These are phyloP conservation scores for Cantharis rufa DNA, from an alignment of 2,888 invertebrate species.

Conservation along the genomic window DNA sequence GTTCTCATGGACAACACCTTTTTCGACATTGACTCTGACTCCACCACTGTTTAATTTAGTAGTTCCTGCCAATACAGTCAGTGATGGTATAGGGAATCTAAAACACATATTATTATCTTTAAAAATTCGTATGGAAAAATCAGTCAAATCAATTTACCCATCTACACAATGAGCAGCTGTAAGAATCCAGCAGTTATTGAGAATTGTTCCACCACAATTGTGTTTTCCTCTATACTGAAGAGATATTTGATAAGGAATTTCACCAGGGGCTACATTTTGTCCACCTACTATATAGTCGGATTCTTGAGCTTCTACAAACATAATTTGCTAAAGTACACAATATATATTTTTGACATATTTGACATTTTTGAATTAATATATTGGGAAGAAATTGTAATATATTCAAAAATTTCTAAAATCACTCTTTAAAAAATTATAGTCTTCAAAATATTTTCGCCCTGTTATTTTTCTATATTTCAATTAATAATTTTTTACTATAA, in stretches of 20 bases:
- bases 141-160: background rate
- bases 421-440: no score
- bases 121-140: background rate
- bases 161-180: background rate
- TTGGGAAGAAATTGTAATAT: no score
- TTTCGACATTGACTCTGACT: background rate
- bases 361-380: no score
- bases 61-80: background rate
- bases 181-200: background rate
- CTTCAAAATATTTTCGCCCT: no score
- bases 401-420: no score
- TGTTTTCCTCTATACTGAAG: background rate
- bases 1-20: background rate
- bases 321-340: no score
- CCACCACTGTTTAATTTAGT: background rate
- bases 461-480: no score
- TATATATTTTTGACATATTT: no score
- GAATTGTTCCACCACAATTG: background rate
- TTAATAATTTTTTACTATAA: no score
- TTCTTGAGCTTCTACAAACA: no score
- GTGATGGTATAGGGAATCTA: background rate
- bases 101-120: background rate
- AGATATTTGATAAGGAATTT: background rate
- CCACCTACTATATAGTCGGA: no score
- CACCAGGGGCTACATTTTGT: no score